Evolutionary conservation across 2,113 vertebrate genomes (phyloP), one percentile per base, ranked within the genome.

Genomic region (Isichthys henryi): DNA sequence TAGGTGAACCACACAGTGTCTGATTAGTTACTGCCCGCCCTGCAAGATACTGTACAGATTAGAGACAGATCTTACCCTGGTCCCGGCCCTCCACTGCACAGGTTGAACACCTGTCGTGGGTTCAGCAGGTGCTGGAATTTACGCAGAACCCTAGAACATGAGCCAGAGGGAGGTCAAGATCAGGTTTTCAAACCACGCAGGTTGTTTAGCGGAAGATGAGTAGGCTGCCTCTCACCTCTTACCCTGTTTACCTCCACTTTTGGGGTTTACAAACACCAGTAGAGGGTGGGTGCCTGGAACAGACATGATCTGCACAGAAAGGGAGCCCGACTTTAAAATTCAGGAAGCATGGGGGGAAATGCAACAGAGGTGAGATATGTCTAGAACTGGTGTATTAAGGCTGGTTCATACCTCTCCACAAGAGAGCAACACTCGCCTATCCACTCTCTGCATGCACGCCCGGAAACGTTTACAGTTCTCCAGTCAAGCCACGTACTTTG

Each of bases 201-300:
- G 11, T 88, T 48, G n/a, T 70, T 27, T 23, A 31, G 45, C 49
- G 46, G 53, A 43, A 88, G 49, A 45, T 9, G 21, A 23, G 13
- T 13, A 88, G 13, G 23, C 5, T 85, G 53, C 77, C 95, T 53
- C 88, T 96, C 91, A 98, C 97, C 96, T 96, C 92, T 97, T 94
- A 0, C 98, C 98, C 92, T 98, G 98, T 91, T 98, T 98, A 88
- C 98, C 98, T 62, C 98, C 98, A 92, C 98, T 98, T 93, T 97
- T 98, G 50, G 97, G 98, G 90, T 98, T 98, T 52, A 98, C 97
- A 91, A 98, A 98, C 90, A 98, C 97, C 91, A 98, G 94, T 90
- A 98, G 96, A 4, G 98, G 98, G 91, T 97, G 97, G 39, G 94
- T 96, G 89, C 95, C 93, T 88, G 95, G 85, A 90, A 97, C 90